Base-by-base conservation (phyloP, 2,797 vertebrate genomes). In the Sparus aurata region DNA sequence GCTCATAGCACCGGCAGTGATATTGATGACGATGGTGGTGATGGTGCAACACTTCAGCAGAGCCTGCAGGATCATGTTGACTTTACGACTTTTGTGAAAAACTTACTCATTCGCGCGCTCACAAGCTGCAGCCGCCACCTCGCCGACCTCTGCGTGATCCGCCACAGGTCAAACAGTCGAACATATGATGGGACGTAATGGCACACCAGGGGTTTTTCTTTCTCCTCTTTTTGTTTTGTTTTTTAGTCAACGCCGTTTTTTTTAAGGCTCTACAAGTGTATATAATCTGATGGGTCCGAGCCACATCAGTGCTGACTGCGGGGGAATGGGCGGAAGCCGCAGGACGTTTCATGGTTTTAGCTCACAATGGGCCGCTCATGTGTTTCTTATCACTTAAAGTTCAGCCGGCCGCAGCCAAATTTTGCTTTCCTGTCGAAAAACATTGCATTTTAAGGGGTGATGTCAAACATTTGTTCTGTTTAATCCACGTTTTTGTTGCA, bases 331-430 rank as follows among this genome's bases (percentile, higher is more conserved):
- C 75, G 50, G 86, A 84, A 82, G 82, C 91, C 79, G 18, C 91
- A 64, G 75, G 83, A 73, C 45, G 67, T 85, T 90, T 90, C 67
- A 82, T 85, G 87, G 77, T 77, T 90, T 75, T 34, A 79, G 65
- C 76, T 85, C 85, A 91, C 86, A 92, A 86, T 87, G 68, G 73
- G 64, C 61, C 77, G 47, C 85, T 91, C 77, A 76, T 89, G 86
- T 92, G 88, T 89, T 91, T 92, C 86, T 87, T 85, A 91, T 93
- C 91, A 84, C 58, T 57, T 62, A 45, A 86, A 75, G 57, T 71
- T 90, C 83, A 86, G 53, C 63, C 3, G 25, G 53, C 73, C 76
- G n/a, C 73, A 82, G 64, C 69, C 60, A 63, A 68, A 49, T 69
- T 79, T 67, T 73, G 30, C 70, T 38, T 92, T 83, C 59, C 70